Evolutionary conservation across 35 echinoderm and acorn worm genomes (phyloP), one percentile per base, ranked within the genome.

Genomic region (Ophiothrix spiculata): DNA sequence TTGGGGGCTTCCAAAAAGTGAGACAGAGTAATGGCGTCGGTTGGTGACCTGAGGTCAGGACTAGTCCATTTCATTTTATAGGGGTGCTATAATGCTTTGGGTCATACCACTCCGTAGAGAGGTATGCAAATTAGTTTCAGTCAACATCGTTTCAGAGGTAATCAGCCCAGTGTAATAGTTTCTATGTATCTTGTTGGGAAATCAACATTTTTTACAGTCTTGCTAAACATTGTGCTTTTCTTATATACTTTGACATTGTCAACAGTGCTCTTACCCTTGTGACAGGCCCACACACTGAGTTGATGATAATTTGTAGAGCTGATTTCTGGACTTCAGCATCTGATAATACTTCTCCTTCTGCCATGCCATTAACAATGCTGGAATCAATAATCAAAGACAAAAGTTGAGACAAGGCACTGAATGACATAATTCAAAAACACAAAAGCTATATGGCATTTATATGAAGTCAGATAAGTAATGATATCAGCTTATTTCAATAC

Each of bases 271-370:
- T 88, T 81, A 97, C 95, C 75, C 89, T 90, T 21, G 88, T 85
- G 42, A 73, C 86, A 45, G 95, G 91, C 39, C 95, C 95, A 88
- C 95, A 97, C 11, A 97, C 95, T 88, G 88, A 97, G 83, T 97
- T 97, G 33, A 93, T 97, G 85, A 97, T 93, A 42, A 97, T 91
- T 64, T 93, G 95, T 10, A 97, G 85, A 23, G 95, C 91, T 76
- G 95, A 84, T 63, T 90, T 97, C 91, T 97, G 95, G 10, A 90
- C 95, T 40, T 90, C 91, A n/a, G 95, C 78, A 56, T 97, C 95
- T 16, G 88, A 40, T 19, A 97, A 76, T 17, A 90, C 82, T 25
- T 91, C 91, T 32, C 95, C 95, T 75, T 93, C 95, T 36, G 91
- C 88, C 17, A 97, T 93, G 28, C 91, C 88, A 83, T 88, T 88